Conservation (phyloP, 92 coral and sea anemone species). For the Galaxea fascicularis region DNA sequence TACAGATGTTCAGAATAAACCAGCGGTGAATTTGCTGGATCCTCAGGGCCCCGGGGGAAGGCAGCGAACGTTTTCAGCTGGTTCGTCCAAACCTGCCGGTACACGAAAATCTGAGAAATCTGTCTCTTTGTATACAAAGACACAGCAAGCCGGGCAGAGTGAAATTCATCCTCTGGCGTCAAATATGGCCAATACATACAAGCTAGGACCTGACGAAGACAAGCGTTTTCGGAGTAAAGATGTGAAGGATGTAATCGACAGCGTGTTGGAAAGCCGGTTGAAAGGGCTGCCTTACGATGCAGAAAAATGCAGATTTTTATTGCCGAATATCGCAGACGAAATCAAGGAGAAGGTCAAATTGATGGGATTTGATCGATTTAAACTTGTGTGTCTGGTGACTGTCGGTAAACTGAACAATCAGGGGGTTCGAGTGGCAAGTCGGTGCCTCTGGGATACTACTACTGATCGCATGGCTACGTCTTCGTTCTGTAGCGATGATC, state of each 20-base stretch:
- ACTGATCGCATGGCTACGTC: conserved; percentile 85
- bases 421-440: conserved; percentile 86
- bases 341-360: conserved; percentile 84
- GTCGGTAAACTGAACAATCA: conserved; percentile 88
- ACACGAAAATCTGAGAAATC: conserved; percentile 76
- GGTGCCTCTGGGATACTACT: conserved; percentile 91
- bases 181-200: conserved; percentile 84
- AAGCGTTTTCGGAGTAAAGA: conserved; percentile 76
- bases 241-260: conserved; percentile 77
- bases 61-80: conserved; percentile 53
- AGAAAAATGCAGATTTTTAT: conserved; percentile 72
- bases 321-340: conserved; percentile 83
- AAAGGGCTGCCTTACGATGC: conserved; percentile 70
- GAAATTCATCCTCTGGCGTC: conserved; percentile 40
- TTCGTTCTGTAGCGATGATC: conserved; percentile 74
- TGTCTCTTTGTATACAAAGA: conserved; percentile 36
- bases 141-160: conserved; percentile 23
- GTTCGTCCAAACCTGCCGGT: conserved; percentile 38
- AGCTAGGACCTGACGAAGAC: conserved; percentile 72
- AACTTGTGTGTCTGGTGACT: conserved; percentile 88
- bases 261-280: conserved; percentile 69
- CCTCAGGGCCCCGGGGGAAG: conserved; percentile 36
- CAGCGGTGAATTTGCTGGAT: conserved; percentile 33
- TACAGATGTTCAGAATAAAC: conserved; percentile 23
- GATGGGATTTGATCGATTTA: conserved; percentile 87